Conservation (phyloP, 2,113 vertebrate species). For the Picathartes gymnocephalus region DNA sequence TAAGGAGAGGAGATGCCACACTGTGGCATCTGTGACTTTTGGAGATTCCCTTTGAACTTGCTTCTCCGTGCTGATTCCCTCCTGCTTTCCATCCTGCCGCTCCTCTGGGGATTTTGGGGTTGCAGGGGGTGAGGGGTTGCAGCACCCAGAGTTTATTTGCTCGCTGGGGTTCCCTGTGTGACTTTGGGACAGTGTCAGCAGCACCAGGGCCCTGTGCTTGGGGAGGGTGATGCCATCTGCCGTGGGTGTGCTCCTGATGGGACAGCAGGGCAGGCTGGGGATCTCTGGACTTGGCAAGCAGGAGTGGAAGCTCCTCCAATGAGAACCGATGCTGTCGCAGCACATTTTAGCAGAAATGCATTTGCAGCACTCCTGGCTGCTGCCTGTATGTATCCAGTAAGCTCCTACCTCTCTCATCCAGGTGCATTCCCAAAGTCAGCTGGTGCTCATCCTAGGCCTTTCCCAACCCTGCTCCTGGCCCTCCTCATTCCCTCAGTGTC, state of each 20-base stretch:
- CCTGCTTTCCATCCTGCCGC: not conserved
- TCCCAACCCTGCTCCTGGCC: not conserved
- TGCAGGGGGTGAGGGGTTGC: not conserved
- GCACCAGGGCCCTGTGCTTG: not conserved
- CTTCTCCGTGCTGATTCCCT: not conserved
- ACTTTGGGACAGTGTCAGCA: not conserved
- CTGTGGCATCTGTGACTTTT: not conserved
- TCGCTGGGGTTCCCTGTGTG: not conserved
- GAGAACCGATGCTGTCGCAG: not conserved
- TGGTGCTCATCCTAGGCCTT: not conserved
- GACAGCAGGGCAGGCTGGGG: not conserved
- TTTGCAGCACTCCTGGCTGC: not conserved
- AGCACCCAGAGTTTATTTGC: not conserved
- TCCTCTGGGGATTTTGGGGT: not conserved
- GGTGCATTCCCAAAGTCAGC: not conserved
- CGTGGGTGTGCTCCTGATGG: not conserved
- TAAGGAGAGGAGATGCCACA: not conserved
- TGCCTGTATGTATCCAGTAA: not conserved
- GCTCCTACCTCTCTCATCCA: not conserved
- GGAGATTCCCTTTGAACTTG: not conserved
- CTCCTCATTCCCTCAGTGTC: not conserved
- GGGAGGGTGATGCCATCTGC: not conserved
- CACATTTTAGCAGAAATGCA: rapidly evolving
- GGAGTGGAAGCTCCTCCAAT: not conserved
- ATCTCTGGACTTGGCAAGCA: not conserved